A percentile compares a stretch with the other conserved stretches of the same genome.
Evolutionary conservation across 1,140 invertebrate species (phyloP).

Genomic region (Physella acuta): DNA sequence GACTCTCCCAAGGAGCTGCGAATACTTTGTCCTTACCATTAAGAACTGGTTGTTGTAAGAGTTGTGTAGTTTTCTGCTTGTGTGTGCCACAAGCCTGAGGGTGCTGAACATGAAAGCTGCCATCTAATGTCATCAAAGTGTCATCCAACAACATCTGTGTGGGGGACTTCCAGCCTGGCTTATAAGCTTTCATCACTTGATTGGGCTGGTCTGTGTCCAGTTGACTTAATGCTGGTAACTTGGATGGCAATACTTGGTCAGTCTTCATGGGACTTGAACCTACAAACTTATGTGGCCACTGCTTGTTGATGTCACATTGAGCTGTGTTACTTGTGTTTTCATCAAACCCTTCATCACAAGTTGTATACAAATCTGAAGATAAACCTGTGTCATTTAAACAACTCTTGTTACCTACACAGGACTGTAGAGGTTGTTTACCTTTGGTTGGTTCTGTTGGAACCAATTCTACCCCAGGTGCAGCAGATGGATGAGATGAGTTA

Average conservation of each 20-base stretch:
- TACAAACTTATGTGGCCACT: no score
- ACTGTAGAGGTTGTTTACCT: not conserved
- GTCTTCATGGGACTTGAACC: not conserved
- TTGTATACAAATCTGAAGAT: slow-evolving; percentile 29
- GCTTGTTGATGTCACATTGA: no score
- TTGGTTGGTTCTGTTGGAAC: not conserved
- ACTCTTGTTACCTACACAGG: not conserved
- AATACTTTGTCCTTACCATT: no score
- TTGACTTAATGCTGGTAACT: not conserved
- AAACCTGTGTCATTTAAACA: slow-evolving; percentile 11
- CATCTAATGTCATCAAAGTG: slow-evolving; percentile 30
- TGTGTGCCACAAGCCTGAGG: no score
- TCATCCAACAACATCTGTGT: slow-evolving; percentile 16
- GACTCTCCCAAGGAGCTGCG: not conserved
- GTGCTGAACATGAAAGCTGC: slow-evolving; percentile 21
- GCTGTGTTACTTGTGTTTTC: not conserved
- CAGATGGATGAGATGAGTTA: no score
- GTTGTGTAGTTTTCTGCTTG: no score
- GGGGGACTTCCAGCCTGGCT: slow-evolving; percentile 19
- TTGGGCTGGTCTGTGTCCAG: not conserved
- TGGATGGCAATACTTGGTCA: not conserved
- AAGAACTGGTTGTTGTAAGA: no score
- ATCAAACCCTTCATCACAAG: slow-evolving; percentile 28
- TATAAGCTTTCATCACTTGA: no score
- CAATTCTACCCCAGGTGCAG: no score